phyloP scores from a whole-genome alignment of 2,888 invertebrate species.

The Dermolepida albohirtum region DNA sequence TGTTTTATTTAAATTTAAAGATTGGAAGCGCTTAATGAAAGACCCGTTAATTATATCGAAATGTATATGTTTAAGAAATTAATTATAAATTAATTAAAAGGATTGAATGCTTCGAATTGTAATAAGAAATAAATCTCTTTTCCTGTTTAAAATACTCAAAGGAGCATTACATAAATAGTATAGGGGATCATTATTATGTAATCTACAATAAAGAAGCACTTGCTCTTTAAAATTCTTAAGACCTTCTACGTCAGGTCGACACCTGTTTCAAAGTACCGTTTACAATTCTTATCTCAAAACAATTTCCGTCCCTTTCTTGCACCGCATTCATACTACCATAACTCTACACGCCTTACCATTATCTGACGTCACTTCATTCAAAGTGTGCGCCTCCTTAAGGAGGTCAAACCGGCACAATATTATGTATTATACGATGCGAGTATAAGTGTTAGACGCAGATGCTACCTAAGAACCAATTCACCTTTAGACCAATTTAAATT shows the following conservation, averaged over 20 bases:
- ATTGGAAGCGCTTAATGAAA: too few relatives aligned
- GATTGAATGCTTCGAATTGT: too few relatives aligned
- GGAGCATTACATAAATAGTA: neutral
- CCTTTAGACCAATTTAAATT: constrained; percentile 32
- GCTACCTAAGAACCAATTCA: constrained; percentile 28
- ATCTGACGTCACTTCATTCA: constrained; percentile 49
- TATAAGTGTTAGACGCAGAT: constrained; percentile 7
- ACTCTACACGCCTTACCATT: constrained; percentile 5
- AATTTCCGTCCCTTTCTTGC: constrained; percentile 25
- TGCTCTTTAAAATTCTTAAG: constrained; percentile 10
- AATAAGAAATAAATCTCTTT: neutral
- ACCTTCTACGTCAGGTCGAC: neutral
- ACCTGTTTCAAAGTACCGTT: constrained; percentile 34
- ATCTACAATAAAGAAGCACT: constrained; percentile 16
- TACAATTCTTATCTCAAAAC: constrained; percentile 36
- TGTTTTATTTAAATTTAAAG: too few relatives aligned
- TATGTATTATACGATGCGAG: neutral
- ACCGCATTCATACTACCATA: constrained; percentile 20
- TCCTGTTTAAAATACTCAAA: neutral
- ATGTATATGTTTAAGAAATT: too few relatives aligned
- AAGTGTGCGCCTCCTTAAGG: constrained; percentile 16
- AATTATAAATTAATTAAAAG: too few relatives aligned
- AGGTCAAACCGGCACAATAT: neutral
- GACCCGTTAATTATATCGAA: too few relatives aligned
- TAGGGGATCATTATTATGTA: constrained; percentile 2